Evolutionary conservation across 2,888 invertebrate genomes (phyloP).

Genomic region (Diarsia mendica): DNA sequence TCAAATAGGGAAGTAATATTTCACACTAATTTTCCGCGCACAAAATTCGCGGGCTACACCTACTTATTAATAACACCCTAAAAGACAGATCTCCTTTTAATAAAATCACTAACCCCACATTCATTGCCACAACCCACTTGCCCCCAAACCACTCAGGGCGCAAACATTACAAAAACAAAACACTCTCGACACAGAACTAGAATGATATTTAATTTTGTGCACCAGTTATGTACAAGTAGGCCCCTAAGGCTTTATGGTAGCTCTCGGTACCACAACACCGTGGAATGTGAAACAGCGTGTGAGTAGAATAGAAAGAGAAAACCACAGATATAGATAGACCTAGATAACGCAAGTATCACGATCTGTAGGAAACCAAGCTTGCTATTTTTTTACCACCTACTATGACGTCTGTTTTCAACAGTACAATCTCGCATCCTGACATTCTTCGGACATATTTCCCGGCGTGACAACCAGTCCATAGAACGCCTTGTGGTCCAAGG

Average conservation of each 20-base stretch:
- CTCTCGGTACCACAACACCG: slow-evolving; percentile 69
- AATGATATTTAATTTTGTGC: slow-evolving; percentile 74
- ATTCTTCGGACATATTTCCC: no score
- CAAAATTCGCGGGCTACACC: no score
- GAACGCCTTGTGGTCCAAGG: no score
- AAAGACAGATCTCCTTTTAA: neutral
- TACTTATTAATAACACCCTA: neutral
- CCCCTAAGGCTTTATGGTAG: slow-evolving; percentile 59
- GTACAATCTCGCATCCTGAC: no score
- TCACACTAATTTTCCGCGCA: no score
- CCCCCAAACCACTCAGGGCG: neutral
- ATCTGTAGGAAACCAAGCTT: no score
- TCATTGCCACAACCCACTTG: neutral
- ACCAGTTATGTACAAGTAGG: slow-evolving; percentile 57
- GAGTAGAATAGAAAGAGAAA: slow-evolving; percentile 72
- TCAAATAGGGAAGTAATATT: no score
- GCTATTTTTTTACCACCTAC: no score
- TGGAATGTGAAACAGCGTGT: slow-evolving; percentile 75
- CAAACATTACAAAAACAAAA: slow-evolving; percentile 44
- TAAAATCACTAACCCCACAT: neutral
- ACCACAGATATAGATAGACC: no score
- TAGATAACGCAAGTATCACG: no score
- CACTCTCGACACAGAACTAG: slow-evolving; percentile 22
- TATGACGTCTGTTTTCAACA: no score
- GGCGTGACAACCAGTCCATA: no score